phyloP scores from a whole-genome alignment of 2,113 vertebrate genomes.

The Misgurnus anguillicaudatus region DNA sequence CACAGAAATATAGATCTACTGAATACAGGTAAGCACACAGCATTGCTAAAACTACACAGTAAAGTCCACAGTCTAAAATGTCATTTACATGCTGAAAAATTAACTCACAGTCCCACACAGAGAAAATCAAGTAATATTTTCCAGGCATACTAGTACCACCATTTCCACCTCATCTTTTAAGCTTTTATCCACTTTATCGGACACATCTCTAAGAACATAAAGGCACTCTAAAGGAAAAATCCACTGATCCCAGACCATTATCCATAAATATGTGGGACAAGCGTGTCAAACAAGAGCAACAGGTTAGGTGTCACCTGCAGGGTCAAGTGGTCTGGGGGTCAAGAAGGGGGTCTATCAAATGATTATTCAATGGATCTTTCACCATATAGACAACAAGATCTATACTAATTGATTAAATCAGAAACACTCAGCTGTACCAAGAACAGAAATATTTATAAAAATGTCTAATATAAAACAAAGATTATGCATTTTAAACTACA shows the following conservation, averaged over 20 bases:
- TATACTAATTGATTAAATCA: no score
- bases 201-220: neutral
- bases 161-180: neutral
- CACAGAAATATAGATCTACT: neutral
- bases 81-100: slow-evolving; percentile 7
- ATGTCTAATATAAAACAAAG: no score
- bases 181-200: neutral
- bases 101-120: neutral
- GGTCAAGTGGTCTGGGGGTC: slow-evolving; percentile 8
- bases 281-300: neutral
- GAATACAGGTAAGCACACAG: neutral
- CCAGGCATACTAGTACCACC: neutral
- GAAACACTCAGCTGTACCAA: no score
- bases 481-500: neutral
- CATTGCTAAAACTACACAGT: neutral
- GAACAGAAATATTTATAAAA: no score
- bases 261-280: neutral
- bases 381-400: neutral
- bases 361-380: neutral
- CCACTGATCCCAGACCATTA: neutral
- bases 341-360: neutral
- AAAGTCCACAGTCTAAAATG: neutral
- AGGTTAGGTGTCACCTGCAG: neutral
- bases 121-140: slow-evolving; percentile 10
- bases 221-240: neutral